Evolutionary conservation across 2,113 vertebrate genomes (phyloP).

Genomic region (Pelvicachromis taeniatus): DNA sequence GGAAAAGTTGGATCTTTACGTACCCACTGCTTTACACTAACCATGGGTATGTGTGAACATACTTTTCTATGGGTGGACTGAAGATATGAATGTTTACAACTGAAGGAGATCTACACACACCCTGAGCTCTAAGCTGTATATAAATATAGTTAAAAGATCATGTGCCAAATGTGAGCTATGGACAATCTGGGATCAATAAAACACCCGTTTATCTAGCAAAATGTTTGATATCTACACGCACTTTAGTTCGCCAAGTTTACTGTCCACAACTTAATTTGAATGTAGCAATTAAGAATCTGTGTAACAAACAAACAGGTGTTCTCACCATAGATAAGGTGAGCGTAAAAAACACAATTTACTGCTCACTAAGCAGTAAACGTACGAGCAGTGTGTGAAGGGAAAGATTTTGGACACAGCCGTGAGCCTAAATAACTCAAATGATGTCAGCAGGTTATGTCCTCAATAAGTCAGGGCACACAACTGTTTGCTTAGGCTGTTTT

Average conservation of each 20-base stretch:
- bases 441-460: background rate
- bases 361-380: background rate
- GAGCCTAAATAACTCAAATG: background rate
- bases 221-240: background rate
- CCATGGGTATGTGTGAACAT: background rate
- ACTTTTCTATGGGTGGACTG: background rate
- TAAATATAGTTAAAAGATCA: background rate
- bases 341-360: background rate
- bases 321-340: background rate
- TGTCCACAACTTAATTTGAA: background rate
- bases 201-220: background rate
- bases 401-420: background rate
- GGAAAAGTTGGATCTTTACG: background rate
- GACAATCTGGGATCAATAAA: background rate
- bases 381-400: background rate
- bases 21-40: background rate
- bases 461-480: background rate
- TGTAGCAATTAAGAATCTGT: background rate
- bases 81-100: background rate
- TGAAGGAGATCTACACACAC: background rate
- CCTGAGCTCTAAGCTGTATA: background rate
- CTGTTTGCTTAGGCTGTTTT: background rate
- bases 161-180: background rate
- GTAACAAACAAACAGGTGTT: background rate
- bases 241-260: background rate